Conservation (phyloP, 2,113 vertebrate species). For the Zosterops lateralis region DNA sequence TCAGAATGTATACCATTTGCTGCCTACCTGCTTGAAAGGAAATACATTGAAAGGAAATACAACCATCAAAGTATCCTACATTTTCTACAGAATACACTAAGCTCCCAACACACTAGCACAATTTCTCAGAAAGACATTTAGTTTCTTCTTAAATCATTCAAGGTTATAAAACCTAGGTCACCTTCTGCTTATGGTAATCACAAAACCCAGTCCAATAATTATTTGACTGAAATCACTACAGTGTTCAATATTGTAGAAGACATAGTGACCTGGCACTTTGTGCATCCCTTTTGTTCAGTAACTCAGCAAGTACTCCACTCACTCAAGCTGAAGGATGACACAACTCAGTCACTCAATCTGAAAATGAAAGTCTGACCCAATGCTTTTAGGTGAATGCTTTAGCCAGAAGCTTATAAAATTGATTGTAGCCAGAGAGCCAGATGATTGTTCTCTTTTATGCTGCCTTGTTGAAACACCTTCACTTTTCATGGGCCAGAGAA, state of each 20-base stretch:
- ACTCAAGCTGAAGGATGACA: not conserved
- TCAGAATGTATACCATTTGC: not conserved
- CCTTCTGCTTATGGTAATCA: not conserved
- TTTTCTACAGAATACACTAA: not conserved
- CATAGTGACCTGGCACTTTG: rapidly evolving
- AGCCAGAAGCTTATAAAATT: not conserved
- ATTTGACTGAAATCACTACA: not conserved
- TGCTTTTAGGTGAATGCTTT: not conserved
- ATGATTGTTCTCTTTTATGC: not conserved
- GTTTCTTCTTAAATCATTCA: not conserved
- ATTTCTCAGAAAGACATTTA: not conserved
- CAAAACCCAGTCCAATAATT: not conserved
- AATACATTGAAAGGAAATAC: not conserved
- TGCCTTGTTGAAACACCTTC: not conserved
- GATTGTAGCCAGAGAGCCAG: not conserved
- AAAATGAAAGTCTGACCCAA: not conserved
- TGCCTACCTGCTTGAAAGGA: not conserved
- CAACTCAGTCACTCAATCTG: not conserved
- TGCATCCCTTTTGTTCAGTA: not conserved
- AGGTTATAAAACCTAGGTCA: not conserved
- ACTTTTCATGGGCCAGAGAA: not conserved
- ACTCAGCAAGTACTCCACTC: not conserved
- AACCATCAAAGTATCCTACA: not conserved
- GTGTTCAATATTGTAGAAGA: not conserved
- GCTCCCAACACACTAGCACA: not conserved